A percentile compares a stretch with the other conserved stretches of the same genome.
phyloP scores from a whole-genome alignment of 2,888 invertebrate species.

The Cryptus viduatorius region DNA sequence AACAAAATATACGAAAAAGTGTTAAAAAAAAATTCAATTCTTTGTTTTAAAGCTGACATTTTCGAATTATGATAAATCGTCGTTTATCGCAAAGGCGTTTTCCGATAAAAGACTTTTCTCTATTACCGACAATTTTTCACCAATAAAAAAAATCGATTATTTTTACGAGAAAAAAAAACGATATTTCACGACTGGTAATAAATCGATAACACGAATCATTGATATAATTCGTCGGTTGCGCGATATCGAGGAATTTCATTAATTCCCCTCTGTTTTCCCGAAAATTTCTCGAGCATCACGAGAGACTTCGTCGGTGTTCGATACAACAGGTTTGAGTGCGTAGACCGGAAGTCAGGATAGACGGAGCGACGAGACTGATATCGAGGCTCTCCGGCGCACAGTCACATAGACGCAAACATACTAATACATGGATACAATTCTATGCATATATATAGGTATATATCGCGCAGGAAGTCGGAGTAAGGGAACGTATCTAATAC shows the following conservation, averaged over 20 bases:
- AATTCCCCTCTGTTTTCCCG: background rate
- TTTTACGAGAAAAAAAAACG: too few relatives aligned
- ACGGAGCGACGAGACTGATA: background rate
- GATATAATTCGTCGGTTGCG: background rate
- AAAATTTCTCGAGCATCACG: background rate
- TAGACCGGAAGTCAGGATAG: constrained; percentile 18
- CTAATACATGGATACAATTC: too few relatives aligned
- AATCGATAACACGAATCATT: background rate
- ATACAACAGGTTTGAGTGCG: background rate
- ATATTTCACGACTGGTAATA: background rate
- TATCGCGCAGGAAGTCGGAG: constrained; percentile 10
- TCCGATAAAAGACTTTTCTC: too few relatives aligned
- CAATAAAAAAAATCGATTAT: too few relatives aligned
- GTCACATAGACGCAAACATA: background rate
- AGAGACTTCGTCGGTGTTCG: background rate
- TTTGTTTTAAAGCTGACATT: too few relatives aligned
- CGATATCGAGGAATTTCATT: constrained; percentile 5
- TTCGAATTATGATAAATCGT: too few relatives aligned
- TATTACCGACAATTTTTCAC: too few relatives aligned
- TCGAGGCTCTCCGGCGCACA: too few relatives aligned
- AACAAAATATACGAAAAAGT: too few relatives aligned
- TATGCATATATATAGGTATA: background rate
- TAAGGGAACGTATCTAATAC: constrained; percentile 48
- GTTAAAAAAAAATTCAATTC: too few relatives aligned
- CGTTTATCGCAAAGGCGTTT: too few relatives aligned